Evolutionary conservation across 1,140 invertebrate genomes (phyloP).

Genomic region (Lethrus apterus): DNA sequence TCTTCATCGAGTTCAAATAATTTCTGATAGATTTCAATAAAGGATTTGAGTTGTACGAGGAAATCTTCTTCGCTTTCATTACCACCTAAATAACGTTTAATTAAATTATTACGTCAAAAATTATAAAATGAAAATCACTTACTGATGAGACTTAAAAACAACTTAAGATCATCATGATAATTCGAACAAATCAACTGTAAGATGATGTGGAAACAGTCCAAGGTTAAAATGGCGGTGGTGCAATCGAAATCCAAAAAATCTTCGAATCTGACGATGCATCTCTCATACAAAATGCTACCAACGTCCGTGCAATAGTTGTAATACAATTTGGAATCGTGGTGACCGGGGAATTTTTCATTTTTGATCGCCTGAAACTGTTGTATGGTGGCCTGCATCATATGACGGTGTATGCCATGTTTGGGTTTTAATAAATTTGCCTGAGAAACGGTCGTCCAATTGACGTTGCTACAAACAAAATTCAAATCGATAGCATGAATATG

Average conservation of each 20-base stretch:
- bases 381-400: constrained; percentile 40
- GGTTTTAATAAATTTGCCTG: constrained; percentile 39
- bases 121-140: constrained; percentile 29
- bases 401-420: constrained; percentile 43
- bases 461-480: constrained; percentile 36
- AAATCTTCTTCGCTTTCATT: constrained; percentile 20
- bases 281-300: constrained; percentile 38
- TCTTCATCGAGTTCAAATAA: constrained; percentile 36
- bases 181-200: constrained; percentile 43
- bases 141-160: constrained; percentile 46
- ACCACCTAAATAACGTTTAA: constrained; percentile 13
- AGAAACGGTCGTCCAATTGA: constrained; percentile 39
- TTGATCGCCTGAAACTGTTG: constrained; percentile 40
- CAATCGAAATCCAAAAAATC: constrained; percentile 43
- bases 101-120: no score
- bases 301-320: constrained; percentile 36
- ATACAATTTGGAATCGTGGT: constrained; percentile 29
- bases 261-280: constrained; percentile 40
- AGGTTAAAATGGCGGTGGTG: constrained; percentile 38
- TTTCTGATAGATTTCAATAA: constrained; percentile 32
- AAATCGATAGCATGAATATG: not conserved
- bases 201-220: constrained; percentile 51
- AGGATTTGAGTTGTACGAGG: constrained; percentile 19
- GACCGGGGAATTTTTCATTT: constrained; percentile 32
- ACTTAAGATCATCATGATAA: constrained; percentile 40